Evolutionary conservation across 2,888 invertebrate genomes (phyloP).

Genomic region (Lutraria lutraria): DNA sequence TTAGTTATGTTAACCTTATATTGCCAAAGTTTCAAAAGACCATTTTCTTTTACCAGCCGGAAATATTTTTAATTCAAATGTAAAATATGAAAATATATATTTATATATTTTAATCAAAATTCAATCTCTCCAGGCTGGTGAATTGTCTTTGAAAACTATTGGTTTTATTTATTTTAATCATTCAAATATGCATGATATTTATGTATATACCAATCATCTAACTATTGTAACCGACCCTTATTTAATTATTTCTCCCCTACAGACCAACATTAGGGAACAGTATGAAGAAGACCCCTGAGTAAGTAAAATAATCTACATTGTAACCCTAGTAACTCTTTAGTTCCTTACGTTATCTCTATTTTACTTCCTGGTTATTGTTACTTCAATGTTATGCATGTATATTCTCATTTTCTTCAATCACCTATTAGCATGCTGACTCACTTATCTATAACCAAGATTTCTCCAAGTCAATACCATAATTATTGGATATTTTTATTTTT

Average conservation of each 20-base stretch:
- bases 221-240: constrained; percentile 56
- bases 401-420: background rate
- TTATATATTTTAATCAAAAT: no score
- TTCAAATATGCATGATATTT: constrained; percentile 18
- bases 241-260: constrained; percentile 58
- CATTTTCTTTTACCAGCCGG: background rate
- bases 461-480: no score
- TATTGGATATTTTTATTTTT: no score
- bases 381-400: constrained; percentile 5
- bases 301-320: constrained; percentile 61
- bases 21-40: background rate
- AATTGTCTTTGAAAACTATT: no score
- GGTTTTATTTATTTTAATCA: background rate
- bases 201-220: background rate
- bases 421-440: constrained; percentile 13
- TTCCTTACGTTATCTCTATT: background rate
- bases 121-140: no score
- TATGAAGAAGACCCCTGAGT: constrained; percentile 68
- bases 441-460: background rate
- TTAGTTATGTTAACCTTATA: background rate
- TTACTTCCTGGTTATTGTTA: background rate
- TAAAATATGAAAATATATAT: no score
- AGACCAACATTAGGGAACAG: constrained; percentile 63
- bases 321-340: constrained; percentile 41
- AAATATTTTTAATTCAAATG: no score